These are phyloP conservation scores for Erythrolamprus reginae DNA, from an alignment of 2,113 vertebrate genomes.

Conservation along the genomic window DNA sequence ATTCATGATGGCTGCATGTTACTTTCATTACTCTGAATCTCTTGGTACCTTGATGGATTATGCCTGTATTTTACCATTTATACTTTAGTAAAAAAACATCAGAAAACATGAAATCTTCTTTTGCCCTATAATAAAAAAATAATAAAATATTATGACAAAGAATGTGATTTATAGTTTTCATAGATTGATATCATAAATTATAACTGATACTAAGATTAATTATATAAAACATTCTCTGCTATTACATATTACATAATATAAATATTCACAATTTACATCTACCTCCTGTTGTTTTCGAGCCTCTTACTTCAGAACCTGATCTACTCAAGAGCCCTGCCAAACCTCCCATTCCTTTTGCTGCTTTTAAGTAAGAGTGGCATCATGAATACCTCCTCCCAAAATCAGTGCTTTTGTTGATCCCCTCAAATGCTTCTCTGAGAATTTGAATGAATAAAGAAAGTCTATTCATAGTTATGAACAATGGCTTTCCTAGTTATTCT, in stretches of 20 bases:
- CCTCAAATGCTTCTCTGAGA: neutral
- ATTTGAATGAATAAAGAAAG: neutral
- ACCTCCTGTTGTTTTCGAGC: neutral
- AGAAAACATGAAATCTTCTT: neutral
- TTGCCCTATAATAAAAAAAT: neutral
- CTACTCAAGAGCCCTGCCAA: neutral
- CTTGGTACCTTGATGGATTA: slow-evolving; percentile 1
- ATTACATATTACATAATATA: fast-evolving
- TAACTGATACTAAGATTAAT: neutral
- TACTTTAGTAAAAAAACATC: neutral
- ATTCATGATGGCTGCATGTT: neutral
- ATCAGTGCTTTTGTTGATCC: neutral
- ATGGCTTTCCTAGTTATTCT: neutral
- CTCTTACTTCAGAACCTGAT: neutral
- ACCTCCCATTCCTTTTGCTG: neutral
- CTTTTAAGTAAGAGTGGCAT: neutral
- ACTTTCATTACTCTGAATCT: slow-evolving; percentile 13
- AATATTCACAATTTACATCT: neutral
- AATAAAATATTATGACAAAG: slow-evolving; percentile 13
- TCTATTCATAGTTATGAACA: neutral
- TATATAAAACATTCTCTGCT: neutral
- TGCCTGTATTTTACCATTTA: neutral
- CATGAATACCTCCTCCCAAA: neutral
- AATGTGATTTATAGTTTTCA: neutral
- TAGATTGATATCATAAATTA: neutral